These are phyloP conservation scores for Cheilosia urbana DNA, from an alignment of 2,888 invertebrate species.

Conservation along the genomic window DNA sequence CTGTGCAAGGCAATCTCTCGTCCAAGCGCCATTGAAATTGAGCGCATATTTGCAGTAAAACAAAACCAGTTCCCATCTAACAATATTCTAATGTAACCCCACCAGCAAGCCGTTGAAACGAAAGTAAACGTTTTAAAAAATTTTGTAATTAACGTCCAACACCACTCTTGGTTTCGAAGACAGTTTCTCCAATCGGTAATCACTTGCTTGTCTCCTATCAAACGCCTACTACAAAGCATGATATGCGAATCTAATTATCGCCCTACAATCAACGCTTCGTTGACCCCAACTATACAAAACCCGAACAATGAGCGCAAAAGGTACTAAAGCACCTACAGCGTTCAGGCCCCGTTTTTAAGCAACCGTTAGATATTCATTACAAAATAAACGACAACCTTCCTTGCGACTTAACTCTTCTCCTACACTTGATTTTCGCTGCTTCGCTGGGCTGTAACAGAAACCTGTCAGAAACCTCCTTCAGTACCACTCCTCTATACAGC, in stretches of 20 bases:
- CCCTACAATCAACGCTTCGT: slow-evolving; percentile 54
- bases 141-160: slow-evolving; percentile 23
- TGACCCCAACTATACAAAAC: slow-evolving; percentile 39
- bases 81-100: slow-evolving; percentile 10
- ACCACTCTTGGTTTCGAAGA: slow-evolving; percentile 54
- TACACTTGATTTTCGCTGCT: slow-evolving; percentile 33
- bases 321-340: slow-evolving; percentile 33
- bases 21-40: slow-evolving; percentile 9
- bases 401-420: neutral
- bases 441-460: slow-evolving; percentile 47
- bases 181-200: slow-evolving; percentile 10
- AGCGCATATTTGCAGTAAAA: neutral
- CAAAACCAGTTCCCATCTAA: slow-evolving; percentile 18
- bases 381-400: slow-evolving; percentile 28
- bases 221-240: neutral
- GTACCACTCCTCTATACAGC: slow-evolving; percentile 57
- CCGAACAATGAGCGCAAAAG: slow-evolving; percentile 48
- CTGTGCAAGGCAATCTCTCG: neutral
- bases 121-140: slow-evolving; percentile 27
- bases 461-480: slow-evolving; percentile 39
- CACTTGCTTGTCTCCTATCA: neutral
- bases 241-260: slow-evolving; percentile 17
- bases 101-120: slow-evolving; percentile 5
- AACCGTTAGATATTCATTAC: slow-evolving; percentile 57
- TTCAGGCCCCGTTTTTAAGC: slow-evolving; percentile 18